phyloP scores from a whole-genome alignment of 2,888 invertebrate genomes.

The Tiphia femorata region DNA sequence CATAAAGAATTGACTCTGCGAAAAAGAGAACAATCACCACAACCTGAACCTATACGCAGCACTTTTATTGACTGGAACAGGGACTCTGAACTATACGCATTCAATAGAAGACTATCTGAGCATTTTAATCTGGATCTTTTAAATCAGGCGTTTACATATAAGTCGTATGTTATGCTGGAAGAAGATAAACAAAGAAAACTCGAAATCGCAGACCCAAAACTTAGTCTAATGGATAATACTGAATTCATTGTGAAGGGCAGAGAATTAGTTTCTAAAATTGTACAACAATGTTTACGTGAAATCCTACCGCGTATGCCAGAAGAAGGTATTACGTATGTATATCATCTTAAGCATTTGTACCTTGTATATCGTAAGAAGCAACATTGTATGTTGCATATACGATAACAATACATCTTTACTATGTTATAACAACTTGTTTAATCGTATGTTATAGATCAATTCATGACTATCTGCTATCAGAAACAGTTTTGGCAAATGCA shows the following conservation, averaged over 20 bases:
- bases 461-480: slow-evolving; percentile 76
- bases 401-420: not conserved
- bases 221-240: slow-evolving; percentile 77
- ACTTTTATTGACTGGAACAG: slow-evolving; percentile 89
- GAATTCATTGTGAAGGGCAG: slow-evolving; percentile 79
- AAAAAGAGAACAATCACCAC: slow-evolving; percentile 68
- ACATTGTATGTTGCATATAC: not conserved
- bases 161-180: slow-evolving; percentile 82
- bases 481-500: slow-evolving; percentile 78
- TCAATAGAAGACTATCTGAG: slow-evolving; percentile 87
- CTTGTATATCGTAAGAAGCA: not conserved
- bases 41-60: slow-evolving; percentile 71
- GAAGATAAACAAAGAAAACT: slow-evolving; percentile 77
- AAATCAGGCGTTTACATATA: slow-evolving; percentile 83
- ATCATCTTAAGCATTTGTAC: not conserved
- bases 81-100: slow-evolving; percentile 88
- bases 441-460: slow-evolving; percentile 70
- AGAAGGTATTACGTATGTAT: slow-evolving; percentile 76
- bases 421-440: slow-evolving; percentile 10
- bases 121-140: slow-evolving; percentile 80
- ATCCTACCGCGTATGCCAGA: slow-evolving; percentile 81
- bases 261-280: slow-evolving; percentile 75
- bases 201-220: slow-evolving; percentile 74
- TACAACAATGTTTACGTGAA: slow-evolving; percentile 78
- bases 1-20: slow-evolving; percentile 75